These are phyloP conservation scores for Hirundichthys speculiger DNA, from an alignment of 2,113 vertebrate genomes.

Conservation along the genomic window DNA sequence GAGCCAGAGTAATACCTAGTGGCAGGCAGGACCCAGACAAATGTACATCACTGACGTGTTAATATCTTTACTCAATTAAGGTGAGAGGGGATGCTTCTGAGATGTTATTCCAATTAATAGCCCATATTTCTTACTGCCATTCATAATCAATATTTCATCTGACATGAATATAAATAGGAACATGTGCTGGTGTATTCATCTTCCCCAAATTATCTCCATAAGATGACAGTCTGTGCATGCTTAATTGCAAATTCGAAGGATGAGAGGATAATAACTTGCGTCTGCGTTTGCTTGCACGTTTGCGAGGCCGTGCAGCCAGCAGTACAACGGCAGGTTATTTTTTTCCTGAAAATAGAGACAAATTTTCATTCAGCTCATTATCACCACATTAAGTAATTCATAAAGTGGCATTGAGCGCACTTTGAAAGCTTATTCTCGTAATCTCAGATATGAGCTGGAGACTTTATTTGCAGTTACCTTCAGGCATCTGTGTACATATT, in stretches of 20 bases:
- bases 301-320: constrained; percentile 35
- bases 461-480: constrained; percentile 60
- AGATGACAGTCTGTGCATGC: constrained; percentile 60
- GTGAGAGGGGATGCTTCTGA: constrained; percentile 50
- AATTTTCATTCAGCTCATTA: constrained; percentile 67
- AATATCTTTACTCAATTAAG: constrained; percentile 69
- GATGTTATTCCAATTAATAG: constrained; percentile 67
- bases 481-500: constrained; percentile 50
- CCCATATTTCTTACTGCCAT: constrained; percentile 52
- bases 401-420: constrained; percentile 41
- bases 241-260: constrained; percentile 72
- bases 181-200: constrained; percentile 41
- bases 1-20: constrained; percentile 66
- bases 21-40: constrained; percentile 64
- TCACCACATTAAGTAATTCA: constrained; percentile 70
- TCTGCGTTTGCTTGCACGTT: constrained; percentile 28
- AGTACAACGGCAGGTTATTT: constrained; percentile 49
- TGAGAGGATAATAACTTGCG: constrained; percentile 64
- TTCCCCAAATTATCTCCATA: constrained; percentile 39
- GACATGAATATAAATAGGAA: constrained; percentile 57
- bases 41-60: constrained; percentile 67
- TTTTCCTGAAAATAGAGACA: constrained; percentile 71
- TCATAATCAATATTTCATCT: constrained; percentile 70
- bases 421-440: constrained; percentile 45
- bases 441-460: constrained; percentile 27